A percentile compares a stretch with the other conserved stretches of the same genome.
These are phyloP conservation scores for Brachionus calyciflorus DNA, from an alignment of 1,140 invertebrate genomes.

Conservation along the genomic window DNA sequence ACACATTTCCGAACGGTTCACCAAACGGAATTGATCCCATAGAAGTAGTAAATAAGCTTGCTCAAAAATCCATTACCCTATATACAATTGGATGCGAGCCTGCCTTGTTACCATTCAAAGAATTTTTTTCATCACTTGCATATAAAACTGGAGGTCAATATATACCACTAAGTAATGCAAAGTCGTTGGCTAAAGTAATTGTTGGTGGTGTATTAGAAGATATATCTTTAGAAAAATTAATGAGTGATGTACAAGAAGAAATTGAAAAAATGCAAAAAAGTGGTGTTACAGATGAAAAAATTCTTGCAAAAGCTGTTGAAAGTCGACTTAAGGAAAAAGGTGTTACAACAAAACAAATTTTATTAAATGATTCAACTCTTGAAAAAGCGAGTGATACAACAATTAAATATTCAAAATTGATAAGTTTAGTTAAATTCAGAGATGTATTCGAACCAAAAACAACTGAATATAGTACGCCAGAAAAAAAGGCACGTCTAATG, in stretches of 20 bases:
- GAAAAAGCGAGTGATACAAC: slow-evolving; percentile 9
- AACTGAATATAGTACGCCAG: no score
- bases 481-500: no score
- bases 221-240: slow-evolving; percentile 52
- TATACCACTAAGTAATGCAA: slow-evolving; percentile 51
- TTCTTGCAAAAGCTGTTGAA: slow-evolving; percentile 21
- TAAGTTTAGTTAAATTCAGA: not conserved
- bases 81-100: slow-evolving; percentile 55
- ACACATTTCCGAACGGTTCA: slow-evolving; percentile 49
- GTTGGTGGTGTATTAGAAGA: slow-evolving; percentile 55
- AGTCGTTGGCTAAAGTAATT: slow-evolving; percentile 51
- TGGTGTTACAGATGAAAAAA: not conserved
- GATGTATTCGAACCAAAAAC: not conserved
- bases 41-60: slow-evolving; percentile 50
- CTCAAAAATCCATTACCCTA: slow-evolving; percentile 53
- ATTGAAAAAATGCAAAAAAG: slow-evolving; percentile 48
- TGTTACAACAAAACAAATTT: slow-evolving; percentile 6
- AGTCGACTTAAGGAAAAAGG: not conserved
- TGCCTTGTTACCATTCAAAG: slow-evolving; percentile 52
- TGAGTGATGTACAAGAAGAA: slow-evolving; percentile 52
- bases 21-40: slow-evolving; percentile 53
- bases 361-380: not conserved
- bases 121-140: slow-evolving; percentile 55
- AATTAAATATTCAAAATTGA: slow-evolving; percentile 19
- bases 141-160: slow-evolving; percentile 56